Evolutionary conservation across 2,797 vertebrate genomes (phyloP).

Genomic region (Mastacembelus armatus): DNA sequence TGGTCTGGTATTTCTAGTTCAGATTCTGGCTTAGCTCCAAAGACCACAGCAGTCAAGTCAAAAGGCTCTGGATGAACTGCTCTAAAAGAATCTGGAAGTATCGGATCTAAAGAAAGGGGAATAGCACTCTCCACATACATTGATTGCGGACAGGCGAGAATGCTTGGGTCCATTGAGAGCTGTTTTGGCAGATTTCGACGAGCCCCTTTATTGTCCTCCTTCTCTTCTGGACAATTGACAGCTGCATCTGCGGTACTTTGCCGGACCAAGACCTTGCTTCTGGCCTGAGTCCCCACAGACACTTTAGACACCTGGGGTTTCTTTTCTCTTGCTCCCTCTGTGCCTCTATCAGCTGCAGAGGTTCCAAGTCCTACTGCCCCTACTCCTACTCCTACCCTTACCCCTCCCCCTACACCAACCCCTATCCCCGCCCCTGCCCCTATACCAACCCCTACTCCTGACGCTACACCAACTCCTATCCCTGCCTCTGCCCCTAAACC

Average conservation of each 20-base stretch:
- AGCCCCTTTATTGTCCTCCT: constrained; percentile 68
- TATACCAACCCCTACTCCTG: too few relatives aligned
- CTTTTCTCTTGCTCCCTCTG: constrained; percentile 72
- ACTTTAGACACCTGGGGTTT: constrained; percentile 77
- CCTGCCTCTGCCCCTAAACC: too few relatives aligned
- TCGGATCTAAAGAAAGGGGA: constrained; percentile 78
- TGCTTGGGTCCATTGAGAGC: constrained; percentile 81
- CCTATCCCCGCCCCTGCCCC: too few relatives aligned
- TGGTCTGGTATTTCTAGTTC: constrained; percentile 49
- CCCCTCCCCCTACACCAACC: constrained; percentile 1
- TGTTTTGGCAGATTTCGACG: constrained; percentile 77
- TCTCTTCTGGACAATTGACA: constrained; percentile 84
- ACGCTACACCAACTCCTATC: constrained; percentile 44
- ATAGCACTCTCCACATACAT: constrained; percentile 83
- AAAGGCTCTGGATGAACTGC: constrained; percentile 60
- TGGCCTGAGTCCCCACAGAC: constrained; percentile 86
- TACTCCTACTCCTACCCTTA: neutral
- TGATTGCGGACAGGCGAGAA: constrained; percentile 77
- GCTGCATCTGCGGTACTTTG: constrained; percentile 87
- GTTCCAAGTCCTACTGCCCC: constrained; percentile 38
- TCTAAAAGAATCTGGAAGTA: constrained; percentile 72
- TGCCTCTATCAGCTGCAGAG: constrained; percentile 36
- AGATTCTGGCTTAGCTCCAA: constrained; percentile 26
- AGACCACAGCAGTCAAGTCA: constrained; percentile 53
- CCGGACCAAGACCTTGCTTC: constrained; percentile 81